Evolutionary conservation across 2,888 invertebrate species (phyloP).

Genomic region (Diploptera punctata): DNA sequence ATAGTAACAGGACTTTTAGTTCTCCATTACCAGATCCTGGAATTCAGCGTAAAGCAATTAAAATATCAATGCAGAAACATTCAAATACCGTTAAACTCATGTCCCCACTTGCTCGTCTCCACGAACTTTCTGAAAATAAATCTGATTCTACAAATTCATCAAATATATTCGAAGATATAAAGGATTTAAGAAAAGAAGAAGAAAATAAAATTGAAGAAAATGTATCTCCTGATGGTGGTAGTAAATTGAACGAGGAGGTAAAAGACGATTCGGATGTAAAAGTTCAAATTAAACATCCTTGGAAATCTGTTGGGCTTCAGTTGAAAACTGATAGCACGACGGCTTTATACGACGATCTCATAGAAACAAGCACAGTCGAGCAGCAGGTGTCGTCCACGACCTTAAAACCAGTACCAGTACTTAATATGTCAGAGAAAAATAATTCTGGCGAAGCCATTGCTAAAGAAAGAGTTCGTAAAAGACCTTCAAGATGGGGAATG

Average conservation of each 20-base stretch:
- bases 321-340: neutral
- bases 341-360: conserved; percentile 26
- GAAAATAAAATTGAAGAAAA: neutral
- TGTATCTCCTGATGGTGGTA: conserved; percentile 4
- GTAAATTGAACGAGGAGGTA: neutral
- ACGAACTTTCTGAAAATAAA: neutral
- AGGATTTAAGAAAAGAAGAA: neutral
- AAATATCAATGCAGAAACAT: conserved; percentile 25
- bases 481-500: conserved; percentile 41
- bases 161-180: neutral
- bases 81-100: conserved; percentile 38
- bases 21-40: neutral
- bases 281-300: conserved; percentile 22
- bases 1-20: neutral
- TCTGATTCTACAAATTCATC: conserved; percentile 10
- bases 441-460: conserved; percentile 12
- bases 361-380: conserved; percentile 20
- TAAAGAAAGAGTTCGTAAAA: conserved; percentile 30
- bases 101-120: conserved; percentile 25
- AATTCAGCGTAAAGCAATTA: neutral
- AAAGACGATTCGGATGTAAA: neutral
- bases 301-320: conserved; percentile 21
- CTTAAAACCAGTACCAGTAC: neutral
- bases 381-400: conserved; percentile 27
- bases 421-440: neutral